Percentiles rank a stretch among this genome's conserved stretches.
phyloP scores from a whole-genome alignment of 2,888 invertebrate species.

The Syrphus vitripennis region DNA sequence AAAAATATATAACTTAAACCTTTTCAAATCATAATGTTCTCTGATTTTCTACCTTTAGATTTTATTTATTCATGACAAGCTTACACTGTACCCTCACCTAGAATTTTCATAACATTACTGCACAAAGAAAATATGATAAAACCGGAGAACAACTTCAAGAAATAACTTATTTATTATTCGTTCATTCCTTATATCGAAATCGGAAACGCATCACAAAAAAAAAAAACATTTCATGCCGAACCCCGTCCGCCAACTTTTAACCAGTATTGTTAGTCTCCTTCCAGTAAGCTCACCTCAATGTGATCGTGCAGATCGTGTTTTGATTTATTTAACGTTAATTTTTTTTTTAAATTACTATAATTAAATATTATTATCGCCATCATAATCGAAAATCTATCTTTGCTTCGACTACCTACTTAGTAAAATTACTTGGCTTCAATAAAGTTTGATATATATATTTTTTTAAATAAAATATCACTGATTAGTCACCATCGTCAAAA shows the following conservation, averaged over 20 bases:
- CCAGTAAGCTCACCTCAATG: background rate
- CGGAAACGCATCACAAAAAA: slow-evolving; percentile 43
- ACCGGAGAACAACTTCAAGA: slow-evolving; percentile 5
- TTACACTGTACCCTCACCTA: background rate
- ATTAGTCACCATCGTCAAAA: slow-evolving; percentile 49
- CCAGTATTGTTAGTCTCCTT: background rate
- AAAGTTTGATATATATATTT: slow-evolving; percentile 21
- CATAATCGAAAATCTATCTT: background rate
- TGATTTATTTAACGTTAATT: slow-evolving; percentile 15
- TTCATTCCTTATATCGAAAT: slow-evolving; percentile 52
- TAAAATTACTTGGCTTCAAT: background rate
- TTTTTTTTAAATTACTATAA: background rate
- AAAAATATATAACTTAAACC: background rate
- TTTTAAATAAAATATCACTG: slow-evolving; percentile 17
- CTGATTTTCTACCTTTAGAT: no score
- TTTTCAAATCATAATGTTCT: background rate
- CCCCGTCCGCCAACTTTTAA: background rate
- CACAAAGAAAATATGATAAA: slow-evolving; percentile 53
- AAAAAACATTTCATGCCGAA: slow-evolving; percentile 31
- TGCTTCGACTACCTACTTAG: background rate
- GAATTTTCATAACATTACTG: background rate
- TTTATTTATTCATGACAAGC: no score
- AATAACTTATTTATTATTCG: slow-evolving; percentile 7
- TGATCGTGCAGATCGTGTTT: slow-evolving; percentile 24
- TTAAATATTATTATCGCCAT: background rate